Evolutionary conservation across 2,888 invertebrate species (phyloP).

Genomic region (Bedellia somnulentella): DNA sequence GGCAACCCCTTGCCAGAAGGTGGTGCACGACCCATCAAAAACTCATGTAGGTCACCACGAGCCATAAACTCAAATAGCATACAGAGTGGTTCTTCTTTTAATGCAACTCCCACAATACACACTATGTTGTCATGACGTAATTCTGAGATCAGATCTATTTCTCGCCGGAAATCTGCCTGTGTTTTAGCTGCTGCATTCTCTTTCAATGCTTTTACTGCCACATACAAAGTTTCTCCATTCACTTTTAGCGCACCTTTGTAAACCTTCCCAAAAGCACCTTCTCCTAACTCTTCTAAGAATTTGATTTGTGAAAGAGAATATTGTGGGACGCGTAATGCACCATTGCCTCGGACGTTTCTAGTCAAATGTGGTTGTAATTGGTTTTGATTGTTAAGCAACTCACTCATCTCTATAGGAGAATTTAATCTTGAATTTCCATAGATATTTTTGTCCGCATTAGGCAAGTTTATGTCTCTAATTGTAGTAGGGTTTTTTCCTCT

Average conservation of each 20-base stretch:
- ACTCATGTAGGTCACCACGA: conserved; percentile 95
- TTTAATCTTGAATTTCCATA: conserved; percentile 78
- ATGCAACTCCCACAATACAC: conserved; percentile 88
- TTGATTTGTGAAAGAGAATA: conserved; percentile 83
- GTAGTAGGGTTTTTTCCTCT: conserved; percentile 60
- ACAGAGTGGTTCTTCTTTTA: conserved; percentile 87
- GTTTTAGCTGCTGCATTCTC: conserved; percentile 91
- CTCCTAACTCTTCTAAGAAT: conserved; percentile 89
- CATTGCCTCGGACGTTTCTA: conserved; percentile 47
- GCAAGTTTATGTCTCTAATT: conserved; percentile 70
- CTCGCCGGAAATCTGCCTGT: conserved; percentile 88
- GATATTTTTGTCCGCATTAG: conserved; percentile 77
- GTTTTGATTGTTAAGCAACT: conserved; percentile 65
- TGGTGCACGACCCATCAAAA: conserved; percentile 88
- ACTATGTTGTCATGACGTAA: conserved; percentile 95
- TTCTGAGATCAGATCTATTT: conserved; percentile 93
- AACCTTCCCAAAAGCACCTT: conserved; percentile 97
- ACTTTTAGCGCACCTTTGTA: conserved; percentile 90
- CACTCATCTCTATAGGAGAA: conserved; percentile 83
- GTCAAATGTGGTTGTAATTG: conserved; percentile 48
- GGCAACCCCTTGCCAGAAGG: conserved; percentile 76
- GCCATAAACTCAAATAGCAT: conserved; percentile 99
- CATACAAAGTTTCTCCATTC: conserved; percentile 70
- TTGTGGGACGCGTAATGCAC: conserved; percentile 72
- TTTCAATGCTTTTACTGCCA: conserved; percentile 92